Evolutionary conservation across 2,113 vertebrate genomes (phyloP).

Genomic region (Siniperca knerii): DNA sequence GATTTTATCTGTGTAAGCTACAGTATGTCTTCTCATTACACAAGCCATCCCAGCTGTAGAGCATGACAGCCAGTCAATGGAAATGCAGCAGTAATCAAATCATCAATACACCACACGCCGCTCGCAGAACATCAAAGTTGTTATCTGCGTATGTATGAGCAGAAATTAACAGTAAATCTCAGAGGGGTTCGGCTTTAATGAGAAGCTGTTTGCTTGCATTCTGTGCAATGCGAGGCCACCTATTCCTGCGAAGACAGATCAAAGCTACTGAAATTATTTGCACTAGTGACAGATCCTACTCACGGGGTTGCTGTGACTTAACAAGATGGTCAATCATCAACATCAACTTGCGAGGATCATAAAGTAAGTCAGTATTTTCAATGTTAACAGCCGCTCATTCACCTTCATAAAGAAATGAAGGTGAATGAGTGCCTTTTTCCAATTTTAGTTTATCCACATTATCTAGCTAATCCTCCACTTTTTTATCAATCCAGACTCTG

Average conservation of each 20-base stretch:
- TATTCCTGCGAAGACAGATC: neutral
- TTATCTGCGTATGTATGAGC: constrained; percentile 36
- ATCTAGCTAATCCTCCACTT: neutral
- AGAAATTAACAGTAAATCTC: constrained; percentile 36
- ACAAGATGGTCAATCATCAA: neutral
- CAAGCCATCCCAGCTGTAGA: neutral
- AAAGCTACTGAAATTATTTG: constrained; percentile 7
- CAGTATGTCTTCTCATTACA: constrained; percentile 33
- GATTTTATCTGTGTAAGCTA: constrained; percentile 3
- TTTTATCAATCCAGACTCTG: neutral
- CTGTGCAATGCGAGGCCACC: neutral
- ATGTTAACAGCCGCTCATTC: neutral
- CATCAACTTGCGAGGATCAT: neutral
- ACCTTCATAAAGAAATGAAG: neutral
- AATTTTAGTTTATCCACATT: neutral
- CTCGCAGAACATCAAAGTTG: constrained; percentile 26
- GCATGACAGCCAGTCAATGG: constrained; percentile 21
- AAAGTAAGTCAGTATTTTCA: neutral
- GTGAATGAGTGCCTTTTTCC: no score
- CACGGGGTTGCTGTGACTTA: neutral
- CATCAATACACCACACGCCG: neutral
- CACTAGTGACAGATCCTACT: neutral
- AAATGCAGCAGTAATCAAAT: constrained; percentile 52
- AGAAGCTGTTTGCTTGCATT: constrained; percentile 29
- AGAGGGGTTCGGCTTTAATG: constrained; percentile 16